Conservation (phyloP, 1,140 invertebrate species). For the Pseudachorutes palmiensis region DNA sequence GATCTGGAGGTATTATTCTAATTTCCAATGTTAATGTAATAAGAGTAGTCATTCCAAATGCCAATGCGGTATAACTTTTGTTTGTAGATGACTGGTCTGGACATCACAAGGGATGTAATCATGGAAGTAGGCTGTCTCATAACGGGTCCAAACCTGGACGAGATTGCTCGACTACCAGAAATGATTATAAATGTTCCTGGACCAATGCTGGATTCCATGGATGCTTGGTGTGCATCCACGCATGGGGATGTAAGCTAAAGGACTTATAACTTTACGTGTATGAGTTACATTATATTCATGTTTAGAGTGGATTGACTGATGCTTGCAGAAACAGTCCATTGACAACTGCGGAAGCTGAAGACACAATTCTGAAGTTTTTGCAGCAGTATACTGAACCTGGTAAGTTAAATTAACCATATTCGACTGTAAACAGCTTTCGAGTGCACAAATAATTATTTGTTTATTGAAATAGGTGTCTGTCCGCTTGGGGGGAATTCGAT, state of each 20-base stretch:
- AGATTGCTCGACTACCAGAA: constrained; percentile 66
- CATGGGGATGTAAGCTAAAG: constrained; percentile 53
- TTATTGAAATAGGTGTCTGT: constrained; percentile 45
- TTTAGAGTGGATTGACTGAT: constrained; percentile 64
- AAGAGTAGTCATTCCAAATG: background rate
- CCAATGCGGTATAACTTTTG: background rate
- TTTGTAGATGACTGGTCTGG: constrained; percentile 68
- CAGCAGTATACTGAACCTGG: constrained; percentile 55
- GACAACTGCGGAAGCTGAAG: constrained; percentile 58
- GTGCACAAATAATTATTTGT: constrained; percentile 13
- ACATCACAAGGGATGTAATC: constrained; percentile 67
- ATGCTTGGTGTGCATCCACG: constrained; percentile 67
- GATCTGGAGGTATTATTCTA: constrained; percentile 31
- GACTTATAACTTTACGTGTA: background rate
- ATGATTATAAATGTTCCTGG: constrained; percentile 74
- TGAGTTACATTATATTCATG: background rate
- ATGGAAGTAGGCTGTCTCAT: constrained; percentile 81
- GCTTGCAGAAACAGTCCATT: constrained; percentile 59
- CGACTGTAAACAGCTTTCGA: background rate
- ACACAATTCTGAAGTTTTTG: constrained; percentile 63
- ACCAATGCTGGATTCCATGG: constrained; percentile 64
- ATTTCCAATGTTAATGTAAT: background rate
- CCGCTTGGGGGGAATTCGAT: constrained; percentile 85
- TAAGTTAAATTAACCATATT: constrained; percentile 34
- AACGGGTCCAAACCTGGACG: constrained; percentile 70